Base-by-base conservation (phyloP, 2,888 invertebrate genomes). In the Apodemia hepburni region DNA sequence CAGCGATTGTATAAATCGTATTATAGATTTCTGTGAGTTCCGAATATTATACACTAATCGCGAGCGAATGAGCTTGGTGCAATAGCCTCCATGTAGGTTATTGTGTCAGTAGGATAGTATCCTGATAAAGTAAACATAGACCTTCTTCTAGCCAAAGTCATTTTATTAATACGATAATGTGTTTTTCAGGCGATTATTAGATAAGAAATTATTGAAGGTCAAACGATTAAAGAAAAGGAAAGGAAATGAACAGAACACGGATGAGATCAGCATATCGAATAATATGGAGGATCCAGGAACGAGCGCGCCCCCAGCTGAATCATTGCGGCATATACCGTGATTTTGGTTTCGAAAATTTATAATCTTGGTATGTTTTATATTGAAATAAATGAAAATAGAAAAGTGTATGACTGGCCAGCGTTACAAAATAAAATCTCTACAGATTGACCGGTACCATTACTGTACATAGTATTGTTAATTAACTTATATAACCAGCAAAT, bases 171-270 rank as follows among this genome's bases (percentile, higher is more conserved):
- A 7, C n/a, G 15, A 22, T 60, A 38, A 45, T 12, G 61, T 65
- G 54, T 3, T 59, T 86, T 84, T 60, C 78, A 93, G 93, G 71
- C 86, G 92, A 72, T 70, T 93, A 70, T 71, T 87, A 65, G 82
- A 83, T 72, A 87, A 82, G 70, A 87, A 82, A 77, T 84, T 87
- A 73, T 81, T 77, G 3, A 80, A 83, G 68, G 82, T 80, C 15
- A 89, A 83, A 69, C 79, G 85, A 33, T 70, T 79, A 67, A 87
- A 82, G 69, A 80, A 70, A 82, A 60, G 75, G 82, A 63, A 75
- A 73, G 33, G 22, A 29, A 81, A 80, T 62, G 71, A 70, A 15
- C 73, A 76, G 6, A 85, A 81, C 47, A 78, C 75, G n/a, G 88
- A 85, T 62, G 75, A 71, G 29, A 68, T 77, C 3, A 78, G 80